A percentile compares a stretch with the other conserved stretches of the same genome.
Conservation (phyloP, 2,797 vertebrate genomes). For the Varecia variegata region DNA sequence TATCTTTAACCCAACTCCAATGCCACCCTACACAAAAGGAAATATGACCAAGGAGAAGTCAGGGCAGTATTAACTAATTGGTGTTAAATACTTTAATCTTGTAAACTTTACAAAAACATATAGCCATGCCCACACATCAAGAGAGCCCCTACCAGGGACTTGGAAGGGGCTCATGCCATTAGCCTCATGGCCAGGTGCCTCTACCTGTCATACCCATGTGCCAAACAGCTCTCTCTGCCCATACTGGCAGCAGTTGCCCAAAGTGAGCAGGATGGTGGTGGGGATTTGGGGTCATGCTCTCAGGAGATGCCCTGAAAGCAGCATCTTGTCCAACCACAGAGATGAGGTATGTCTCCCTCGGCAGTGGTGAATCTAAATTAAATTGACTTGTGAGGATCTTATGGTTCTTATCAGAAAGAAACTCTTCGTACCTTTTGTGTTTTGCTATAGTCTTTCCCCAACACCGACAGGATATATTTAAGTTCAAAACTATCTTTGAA, state of each 20-base stretch:
- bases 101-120: not conserved
- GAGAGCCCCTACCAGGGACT: too few relatives aligned
- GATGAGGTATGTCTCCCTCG: not conserved
- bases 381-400: not conserved
- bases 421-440: not conserved
- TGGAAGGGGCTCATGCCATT: not conserved
- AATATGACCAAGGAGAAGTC: not conserved
- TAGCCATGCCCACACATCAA: not conserved
- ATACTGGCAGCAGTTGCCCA: not conserved
- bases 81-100: not conserved
- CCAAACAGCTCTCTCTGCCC: not conserved
- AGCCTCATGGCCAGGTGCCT: not conserved
- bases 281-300: not conserved
- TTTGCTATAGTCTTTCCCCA: not conserved
- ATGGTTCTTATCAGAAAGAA: not conserved
- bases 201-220: accelerated
- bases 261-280: not conserved
- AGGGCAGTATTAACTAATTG: not conserved
- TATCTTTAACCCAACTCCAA: not conserved
- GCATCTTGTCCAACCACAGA: not conserved
- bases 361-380: not conserved
- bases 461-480: not conserved
- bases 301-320: not conserved
- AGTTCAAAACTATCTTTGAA: not conserved
- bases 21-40: not conserved